Evolutionary conservation across 2,888 invertebrate genomes (phyloP), one percentile per base, ranked within the genome.

Genomic region (Cynaeus angustus): DNA sequence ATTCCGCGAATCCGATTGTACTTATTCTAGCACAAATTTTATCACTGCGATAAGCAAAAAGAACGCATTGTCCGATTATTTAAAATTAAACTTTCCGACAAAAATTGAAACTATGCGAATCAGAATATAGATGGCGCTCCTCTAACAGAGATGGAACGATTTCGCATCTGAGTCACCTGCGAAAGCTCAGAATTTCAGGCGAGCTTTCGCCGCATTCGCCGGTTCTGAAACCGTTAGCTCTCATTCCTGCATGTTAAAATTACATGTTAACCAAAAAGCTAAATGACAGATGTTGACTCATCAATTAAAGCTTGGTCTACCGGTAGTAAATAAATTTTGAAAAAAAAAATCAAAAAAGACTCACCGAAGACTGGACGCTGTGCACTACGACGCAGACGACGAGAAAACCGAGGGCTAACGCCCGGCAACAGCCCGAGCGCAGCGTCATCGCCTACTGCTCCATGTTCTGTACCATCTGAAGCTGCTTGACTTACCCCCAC

Each of bases 371-470:
- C 38, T 79, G 75, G 67, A 70, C 76, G 52, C 67, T 62, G 56
- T 74, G 70, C 80, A 81, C 81, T 72, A 80, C 68, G 77, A 79
- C 74, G 75, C 80, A 75, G 73, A 81, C 72, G 68, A 81, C 72
- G 71, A 80, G 73, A 74, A 80, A 56, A 64, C 78, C 78, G 73
- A 81, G 80, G 81, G 80, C 82, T 69, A 81, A 76, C 77, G 81
- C 83, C 84, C 83, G 84, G 83, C 84, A 82, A 82, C 81, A 80
- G 77, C 83, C 83, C 81, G 81, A 81, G 82, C 84, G 84, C 83
- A 82, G 84, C 85, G 84, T 82, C 84, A 85, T 85, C 77, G 83
- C 83, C 81, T 82, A 85, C 85, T 85, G 83, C 80, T 74, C 79
- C 83, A 83, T 83, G 79, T 82, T 82, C 80, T 77, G 77, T 75